phyloP scores from a whole-genome alignment of 2,888 invertebrate species.

The Sinodicranocentrus sp. region DNA sequence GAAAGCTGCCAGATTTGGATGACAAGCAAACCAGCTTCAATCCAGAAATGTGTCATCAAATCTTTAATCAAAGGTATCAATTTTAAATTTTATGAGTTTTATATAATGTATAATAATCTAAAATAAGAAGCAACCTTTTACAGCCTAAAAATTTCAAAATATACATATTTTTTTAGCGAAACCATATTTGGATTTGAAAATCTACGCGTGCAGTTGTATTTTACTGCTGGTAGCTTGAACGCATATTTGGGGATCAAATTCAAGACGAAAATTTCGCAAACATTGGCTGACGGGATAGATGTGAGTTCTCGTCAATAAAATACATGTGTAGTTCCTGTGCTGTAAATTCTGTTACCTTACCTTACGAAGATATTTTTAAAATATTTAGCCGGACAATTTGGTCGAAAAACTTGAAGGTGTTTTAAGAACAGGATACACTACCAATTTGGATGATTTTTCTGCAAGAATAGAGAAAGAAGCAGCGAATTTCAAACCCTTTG shows the following conservation, averaged over 20 bases:
- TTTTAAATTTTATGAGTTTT: slow-evolving; percentile 4
- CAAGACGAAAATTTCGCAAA: slow-evolving; percentile 77
- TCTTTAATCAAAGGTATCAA: slow-evolving; percentile 89
- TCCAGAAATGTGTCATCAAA: slow-evolving; percentile 95
- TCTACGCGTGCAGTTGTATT: slow-evolving; percentile 87
- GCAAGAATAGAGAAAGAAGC: slow-evolving; percentile 85
- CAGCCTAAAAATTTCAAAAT: too few relatives aligned
- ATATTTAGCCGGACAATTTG: slow-evolving; percentile 86
- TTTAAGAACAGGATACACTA: slow-evolving; percentile 85
- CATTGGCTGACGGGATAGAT: slow-evolving; percentile 79
- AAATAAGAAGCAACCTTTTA: too few relatives aligned
- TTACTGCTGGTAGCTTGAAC: slow-evolving; percentile 88
- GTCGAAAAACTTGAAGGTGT: slow-evolving; percentile 84
- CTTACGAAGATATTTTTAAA: neutral
- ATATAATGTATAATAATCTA: neutral
- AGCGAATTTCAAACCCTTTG: slow-evolving; percentile 86
- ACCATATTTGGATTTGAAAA: slow-evolving; percentile 96
- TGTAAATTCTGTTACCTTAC: neutral
- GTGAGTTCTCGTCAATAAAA: slow-evolving; percentile 33
- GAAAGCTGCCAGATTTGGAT: slow-evolving; percentile 83
- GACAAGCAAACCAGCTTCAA: slow-evolving; percentile 84
- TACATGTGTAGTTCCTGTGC: neutral
- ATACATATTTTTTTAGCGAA: slow-evolving; percentile 81
- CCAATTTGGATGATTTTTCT: slow-evolving; percentile 87
- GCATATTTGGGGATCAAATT: slow-evolving; percentile 89